Conservation (phyloP, 2,888 invertebrate genomes). For the Ecliptopera silaceata region DNA sequence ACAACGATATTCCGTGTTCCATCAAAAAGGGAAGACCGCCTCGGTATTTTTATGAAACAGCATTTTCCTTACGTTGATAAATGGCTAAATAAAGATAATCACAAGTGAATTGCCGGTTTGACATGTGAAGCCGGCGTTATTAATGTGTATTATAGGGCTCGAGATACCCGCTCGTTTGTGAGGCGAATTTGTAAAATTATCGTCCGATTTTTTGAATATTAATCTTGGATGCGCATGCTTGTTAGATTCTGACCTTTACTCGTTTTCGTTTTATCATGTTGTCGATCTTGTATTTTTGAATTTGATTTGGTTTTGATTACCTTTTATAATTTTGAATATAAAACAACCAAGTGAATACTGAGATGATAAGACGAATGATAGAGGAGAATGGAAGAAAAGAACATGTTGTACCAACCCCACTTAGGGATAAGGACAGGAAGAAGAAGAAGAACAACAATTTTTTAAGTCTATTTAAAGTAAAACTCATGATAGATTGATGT, state of each 20-base stretch:
- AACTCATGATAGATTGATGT: slow-evolving; percentile 27
- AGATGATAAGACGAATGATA: too few relatives aligned
- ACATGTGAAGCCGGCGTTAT: slow-evolving; percentile 74
- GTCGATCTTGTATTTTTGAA: slow-evolving; percentile 33
- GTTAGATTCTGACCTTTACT: slow-evolving; percentile 49
- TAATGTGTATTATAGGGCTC: slow-evolving; percentile 79
- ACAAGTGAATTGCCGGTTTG: slow-evolving; percentile 74
- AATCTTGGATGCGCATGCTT: slow-evolving; percentile 59
- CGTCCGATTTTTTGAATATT: slow-evolving; percentile 72
- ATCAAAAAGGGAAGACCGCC: slow-evolving; percentile 24
- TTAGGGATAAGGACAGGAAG: too few relatives aligned
- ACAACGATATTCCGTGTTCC: slow-evolving; percentile 8
- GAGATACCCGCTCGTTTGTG: slow-evolving; percentile 69
- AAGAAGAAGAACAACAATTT: neutral
- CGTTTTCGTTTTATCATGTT: slow-evolving; percentile 29
- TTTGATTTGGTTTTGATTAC: slow-evolving; percentile 16
- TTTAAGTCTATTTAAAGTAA: too few relatives aligned
- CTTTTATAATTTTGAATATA: too few relatives aligned
- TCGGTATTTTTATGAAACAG: slow-evolving; percentile 48
- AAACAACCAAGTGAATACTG: too few relatives aligned
- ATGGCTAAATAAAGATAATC: slow-evolving; percentile 79
- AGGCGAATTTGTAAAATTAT: slow-evolving; percentile 78
- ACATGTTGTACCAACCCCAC: too few relatives aligned
- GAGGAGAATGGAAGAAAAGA: too few relatives aligned
- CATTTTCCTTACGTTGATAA: slow-evolving; percentile 63